A percentile compares a stretch with the other conserved stretches of the same genome.
Evolutionary conservation across 2,797 vertebrate species (phyloP).

Genomic region (Neomorphus geoffroyi): DNA sequence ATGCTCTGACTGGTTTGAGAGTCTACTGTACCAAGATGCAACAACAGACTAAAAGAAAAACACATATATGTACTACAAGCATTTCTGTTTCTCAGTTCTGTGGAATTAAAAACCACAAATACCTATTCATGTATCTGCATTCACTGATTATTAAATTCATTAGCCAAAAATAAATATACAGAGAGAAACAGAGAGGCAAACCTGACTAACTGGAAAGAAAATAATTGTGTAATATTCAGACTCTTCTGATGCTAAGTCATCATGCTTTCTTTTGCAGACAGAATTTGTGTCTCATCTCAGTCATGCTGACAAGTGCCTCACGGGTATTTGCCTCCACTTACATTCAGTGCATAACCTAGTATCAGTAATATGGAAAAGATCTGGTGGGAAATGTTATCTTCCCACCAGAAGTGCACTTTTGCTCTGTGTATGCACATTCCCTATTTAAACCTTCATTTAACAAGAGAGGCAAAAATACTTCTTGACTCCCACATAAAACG

Average conservation of each 20-base stretch:
- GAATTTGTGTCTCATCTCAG: background rate
- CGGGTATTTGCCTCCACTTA: background rate
- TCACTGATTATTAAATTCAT: background rate
- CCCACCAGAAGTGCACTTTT: background rate
- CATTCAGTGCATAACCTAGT: background rate
- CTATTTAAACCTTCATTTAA: slow-evolving; percentile 5
- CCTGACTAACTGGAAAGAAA: background rate
- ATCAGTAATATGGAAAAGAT: background rate
- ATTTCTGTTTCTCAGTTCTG: background rate
- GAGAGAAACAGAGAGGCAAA: background rate
- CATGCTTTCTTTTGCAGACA: background rate
- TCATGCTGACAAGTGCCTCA: background rate
- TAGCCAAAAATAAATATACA: background rate
- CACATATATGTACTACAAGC: background rate
- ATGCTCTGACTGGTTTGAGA: background rate
- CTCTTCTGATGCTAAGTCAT: background rate
- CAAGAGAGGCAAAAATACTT: background rate
- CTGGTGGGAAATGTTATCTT: background rate
- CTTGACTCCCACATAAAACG: background rate
- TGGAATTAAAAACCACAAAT: background rate
- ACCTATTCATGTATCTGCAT: background rate
- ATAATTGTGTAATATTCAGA: background rate
- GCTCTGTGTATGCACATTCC: background rate
- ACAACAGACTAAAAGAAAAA: background rate
- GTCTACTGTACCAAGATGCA: accelerated